Percentiles rank a stretch among this genome's conserved stretches.
Conservation (phyloP, 30 jellyfish, hydroid and myxozoan genomes). For the Hydra vulgaris region DNA sequence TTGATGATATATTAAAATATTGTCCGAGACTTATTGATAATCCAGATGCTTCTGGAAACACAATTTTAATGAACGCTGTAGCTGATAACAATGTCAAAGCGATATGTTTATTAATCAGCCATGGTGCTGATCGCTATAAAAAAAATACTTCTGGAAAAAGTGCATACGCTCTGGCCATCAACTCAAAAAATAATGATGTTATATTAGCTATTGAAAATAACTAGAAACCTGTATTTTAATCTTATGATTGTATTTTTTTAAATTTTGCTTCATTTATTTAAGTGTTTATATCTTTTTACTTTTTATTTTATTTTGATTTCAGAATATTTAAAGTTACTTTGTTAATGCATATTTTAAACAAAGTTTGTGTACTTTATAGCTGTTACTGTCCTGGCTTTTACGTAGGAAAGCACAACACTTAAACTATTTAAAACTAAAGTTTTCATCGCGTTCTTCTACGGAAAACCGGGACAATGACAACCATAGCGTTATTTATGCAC, state of each 20-base stretch:
- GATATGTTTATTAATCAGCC: not conserved
- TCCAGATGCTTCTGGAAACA: not conserved
- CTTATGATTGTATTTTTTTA: not conserved
- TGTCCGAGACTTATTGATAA: not conserved
- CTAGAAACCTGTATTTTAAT: not conserved
- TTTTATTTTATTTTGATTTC: too few relatives aligned
- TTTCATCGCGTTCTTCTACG: too few relatives aligned
- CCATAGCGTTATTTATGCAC: too few relatives aligned
- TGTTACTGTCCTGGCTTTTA: too few relatives aligned
- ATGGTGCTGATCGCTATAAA: slow-evolving; percentile 5
- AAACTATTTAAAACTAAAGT: too few relatives aligned
- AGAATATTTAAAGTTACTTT: too few relatives aligned
- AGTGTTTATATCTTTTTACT: too few relatives aligned
- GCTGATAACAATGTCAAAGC: not conserved
- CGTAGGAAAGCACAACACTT: too few relatives aligned
- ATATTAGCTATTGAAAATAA: not conserved
- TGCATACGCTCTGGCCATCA: slow-evolving; percentile 1
- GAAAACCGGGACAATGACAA: too few relatives aligned
- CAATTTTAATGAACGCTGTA: not conserved
- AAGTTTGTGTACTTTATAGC: too few relatives aligned
- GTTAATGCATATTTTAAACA: too few relatives aligned
- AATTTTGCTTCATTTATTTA: not conserved
- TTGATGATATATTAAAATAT: not conserved
- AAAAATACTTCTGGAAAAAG: slow-evolving; percentile 1
- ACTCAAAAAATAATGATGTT: not conserved